Base-by-base conservation (phyloP, 2,888 invertebrate genomes). In the Congeria kusceri region DNA sequence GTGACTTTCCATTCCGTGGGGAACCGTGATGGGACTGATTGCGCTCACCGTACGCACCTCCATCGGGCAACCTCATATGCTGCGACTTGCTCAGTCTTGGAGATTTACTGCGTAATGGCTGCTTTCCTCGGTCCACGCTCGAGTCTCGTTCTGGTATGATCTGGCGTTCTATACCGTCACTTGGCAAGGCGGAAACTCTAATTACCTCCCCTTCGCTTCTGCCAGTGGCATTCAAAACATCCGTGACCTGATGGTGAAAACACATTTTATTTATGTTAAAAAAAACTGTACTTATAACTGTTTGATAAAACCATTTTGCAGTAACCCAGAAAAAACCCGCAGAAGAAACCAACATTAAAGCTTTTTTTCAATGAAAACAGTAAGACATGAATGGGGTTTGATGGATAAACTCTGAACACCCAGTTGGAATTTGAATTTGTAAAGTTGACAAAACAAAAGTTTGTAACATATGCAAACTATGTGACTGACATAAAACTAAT, bases 201-300 rank as follows among this genome's bases (percentile, higher is more conserved):
- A 81, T 74, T n/a, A 84, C 79, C 69, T 84, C 84, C 29, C 84
- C 84, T 70, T 81, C 79, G 75, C 84, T 84, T 46, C 71, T 79
- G 27, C 76, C 79, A n/a, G 77, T 81, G 25, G 63, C 71, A 59
- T 84, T 80, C 20, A 89, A 76, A 1, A 86, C 68, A 71, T 80
- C 78, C 0, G 76, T 67, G 0, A 86, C 82, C 77, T 80, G 49
- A 28, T 29, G 56, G 47, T 7, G 3, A 13, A 32, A 61, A 1
- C 13, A 29, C n/a, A n/a, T n/a, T n/a, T n/a, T n/a, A n/a, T 58
- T 44, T 44, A 44, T 44, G 46, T 9, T 44, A 44, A 44, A 44
- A 18, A 44, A 44, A 44, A 13, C 46, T 44, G n/a, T n/a, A n/a
- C n/a, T n/a, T n/a, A n/a, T n/a, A n/a, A n/a, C n/a, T n/a, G n/a